Conservation (phyloP, 2,888 invertebrate genomes). For the Anaspis maculata region DNA sequence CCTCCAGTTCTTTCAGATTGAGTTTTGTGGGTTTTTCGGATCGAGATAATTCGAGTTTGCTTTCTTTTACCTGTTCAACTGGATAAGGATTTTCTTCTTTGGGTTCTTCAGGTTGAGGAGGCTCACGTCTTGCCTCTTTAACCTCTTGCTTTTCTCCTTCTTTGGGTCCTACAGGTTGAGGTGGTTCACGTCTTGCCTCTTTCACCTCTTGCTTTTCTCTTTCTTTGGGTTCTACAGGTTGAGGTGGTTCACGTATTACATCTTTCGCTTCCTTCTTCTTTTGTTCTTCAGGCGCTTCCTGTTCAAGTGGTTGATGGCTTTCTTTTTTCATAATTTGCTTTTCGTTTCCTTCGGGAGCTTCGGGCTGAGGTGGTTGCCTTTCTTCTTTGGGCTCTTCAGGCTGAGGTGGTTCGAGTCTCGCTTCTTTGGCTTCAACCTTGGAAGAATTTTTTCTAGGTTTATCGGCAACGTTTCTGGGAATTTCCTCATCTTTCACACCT, state of each 20-base stretch:
- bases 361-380: no score
- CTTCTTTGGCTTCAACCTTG: conserved; percentile 30
- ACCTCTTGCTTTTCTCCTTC: conserved; percentile 25
- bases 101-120: conserved; percentile 1
- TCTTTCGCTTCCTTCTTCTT: conserved; percentile 33
- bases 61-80: conserved; percentile 3
- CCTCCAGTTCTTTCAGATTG: not conserved
- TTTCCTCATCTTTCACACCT: conserved; percentile 1
- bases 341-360: no score
- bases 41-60: no score
- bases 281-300: no score
- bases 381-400: not conserved
- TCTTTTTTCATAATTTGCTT: conserved; percentile 7
- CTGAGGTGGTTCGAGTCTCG: conserved; percentile 22
- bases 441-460: no score
- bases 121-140: conserved; percentile 33
- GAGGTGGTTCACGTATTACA: conserved; percentile 37
- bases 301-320: no score
- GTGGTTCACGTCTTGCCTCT: conserved; percentile 37
- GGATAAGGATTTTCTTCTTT: not conserved
- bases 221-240: conserved; percentile 34
- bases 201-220: conserved; percentile 31
- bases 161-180: conserved; percentile 35
- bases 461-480: no score
- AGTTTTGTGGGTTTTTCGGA: no score